Conservation (phyloP, 1,140 invertebrate species). For the Drosophila navojoa region DNA sequence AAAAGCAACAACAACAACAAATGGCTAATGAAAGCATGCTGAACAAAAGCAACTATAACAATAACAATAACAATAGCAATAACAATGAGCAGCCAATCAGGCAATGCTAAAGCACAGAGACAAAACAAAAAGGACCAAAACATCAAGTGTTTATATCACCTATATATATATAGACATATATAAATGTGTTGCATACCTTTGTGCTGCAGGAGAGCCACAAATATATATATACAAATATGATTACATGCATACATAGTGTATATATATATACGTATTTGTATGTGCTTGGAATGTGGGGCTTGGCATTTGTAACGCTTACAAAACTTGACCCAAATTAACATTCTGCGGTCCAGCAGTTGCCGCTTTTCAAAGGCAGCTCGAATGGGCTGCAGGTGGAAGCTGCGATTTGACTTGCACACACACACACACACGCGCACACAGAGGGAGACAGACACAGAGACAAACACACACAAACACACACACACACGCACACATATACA, state of each 20-base stretch:
- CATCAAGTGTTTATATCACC: conserved; percentile 59
- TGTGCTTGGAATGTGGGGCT: conserved; percentile 3
- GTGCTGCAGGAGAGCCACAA: conserved; percentile 2
- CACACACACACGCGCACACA: neutral
- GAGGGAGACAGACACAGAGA: neutral
- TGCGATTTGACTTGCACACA: conserved; percentile 24
- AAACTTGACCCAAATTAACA: conserved; percentile 79
- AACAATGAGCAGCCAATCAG: conserved; percentile 28
- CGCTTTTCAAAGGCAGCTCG: conserved; percentile 28
- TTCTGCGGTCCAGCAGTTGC: conserved; percentile 70
- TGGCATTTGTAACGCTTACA: conserved; percentile 58
- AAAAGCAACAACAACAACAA: conserved; percentile 19
- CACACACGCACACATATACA: conserved; percentile 15
- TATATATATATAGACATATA: neutral
- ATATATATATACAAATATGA: neutral
- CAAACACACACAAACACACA: conserved; percentile 1
- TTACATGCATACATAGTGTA: neutral
- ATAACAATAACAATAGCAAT: conserved; percentile 41
- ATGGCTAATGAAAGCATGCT: conserved; percentile 15
- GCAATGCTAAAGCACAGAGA: conserved; percentile 12
- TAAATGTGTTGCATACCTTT: conserved; percentile 34
- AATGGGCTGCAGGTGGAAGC: conserved; percentile 17
- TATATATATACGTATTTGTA: neutral
- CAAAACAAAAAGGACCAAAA: conserved; percentile 20
- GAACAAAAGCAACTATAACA: conserved; percentile 20